Evolutionary conservation across 2,888 invertebrate genomes (phyloP), one percentile per base, ranked within the genome.

Genomic region (Mellilla xanthometata): DNA sequence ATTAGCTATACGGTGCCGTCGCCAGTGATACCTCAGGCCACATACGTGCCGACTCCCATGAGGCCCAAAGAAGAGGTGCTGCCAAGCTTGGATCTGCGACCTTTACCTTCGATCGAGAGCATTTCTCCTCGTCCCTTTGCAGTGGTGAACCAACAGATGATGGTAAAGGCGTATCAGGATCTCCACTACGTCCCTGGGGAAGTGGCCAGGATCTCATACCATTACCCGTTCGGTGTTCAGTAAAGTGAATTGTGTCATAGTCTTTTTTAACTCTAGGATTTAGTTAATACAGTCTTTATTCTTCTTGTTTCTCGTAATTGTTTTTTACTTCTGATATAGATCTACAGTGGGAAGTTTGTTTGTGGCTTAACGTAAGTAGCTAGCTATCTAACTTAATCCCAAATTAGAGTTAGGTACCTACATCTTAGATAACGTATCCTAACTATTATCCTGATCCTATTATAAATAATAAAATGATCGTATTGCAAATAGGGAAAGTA

Each of bases 151-250:
- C 88, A 89, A 59, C 88, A 87, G 59, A 87, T 89, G 88, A 87
- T 89, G 89, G 85, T 88, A 47, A 89, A 89, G 39, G 88, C 88
- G 0, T 89, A 88, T 40, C 89, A 87, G 52, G 88, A 89, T 39
- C 61, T 88, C 12, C 88, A 87, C 59, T 88, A 87, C 42, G 81
- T 80, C 1, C 85, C 87, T 6, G 72, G 81, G 41, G 89, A 89
- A 35, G 84, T 88, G 0, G 69, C 88, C 0, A 79, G 88, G 66
- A 85, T 89, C 49, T 82, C 87, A 0, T 89, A 88, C 36, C 86
- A 87, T 50, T 88, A 88, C 56, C 86, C 88, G 5, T 89, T 86
- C 56, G 88, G 87, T 39, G 85, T 88, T 38, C 84, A 86, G 56
- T 86, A 80, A 39, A 29, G 39, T 43, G 10, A 12, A 28, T 11